Percentiles rank a stretch among this genome's conserved stretches.
phyloP scores from a whole-genome alignment of 1,140 invertebrate genomes.

The Holcopasites calliopsidis region DNA sequence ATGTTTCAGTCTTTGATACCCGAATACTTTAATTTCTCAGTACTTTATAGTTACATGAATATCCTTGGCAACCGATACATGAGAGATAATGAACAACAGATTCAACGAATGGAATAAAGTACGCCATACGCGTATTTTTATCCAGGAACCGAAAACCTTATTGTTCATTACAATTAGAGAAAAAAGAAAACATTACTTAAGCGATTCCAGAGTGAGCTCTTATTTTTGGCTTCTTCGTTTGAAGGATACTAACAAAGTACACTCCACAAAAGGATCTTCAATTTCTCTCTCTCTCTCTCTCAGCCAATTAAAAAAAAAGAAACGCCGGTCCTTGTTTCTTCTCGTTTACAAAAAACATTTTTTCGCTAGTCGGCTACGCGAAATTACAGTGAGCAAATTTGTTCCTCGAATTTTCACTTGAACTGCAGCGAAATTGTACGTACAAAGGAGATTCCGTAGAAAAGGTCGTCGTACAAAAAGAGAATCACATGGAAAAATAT shows the following conservation, averaged over 20 bases:
- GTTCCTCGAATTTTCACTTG: not conserved
- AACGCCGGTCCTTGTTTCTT: no score
- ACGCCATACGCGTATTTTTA: conserved; percentile 23
- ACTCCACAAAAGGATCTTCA: conserved; percentile 30
- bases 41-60: not conserved
- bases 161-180: conserved; percentile 41
- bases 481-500: conserved; percentile 27
- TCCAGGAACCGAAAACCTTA: conserved; percentile 42
- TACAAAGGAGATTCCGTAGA: not conserved
- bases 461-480: conserved; percentile 11
- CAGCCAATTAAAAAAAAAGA: no score
- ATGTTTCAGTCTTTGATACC: not conserved
- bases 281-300: no score
- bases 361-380: not conserved
- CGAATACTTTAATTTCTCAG: not conserved
- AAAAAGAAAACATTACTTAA: conserved; percentile 26
- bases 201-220: conserved; percentile 32
- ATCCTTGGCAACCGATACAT: not conserved
- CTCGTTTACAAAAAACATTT: no score
- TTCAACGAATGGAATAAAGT: conserved; percentile 29
- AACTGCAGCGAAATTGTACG: no score
- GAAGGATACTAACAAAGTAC: conserved; percentile 38
- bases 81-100: not conserved
- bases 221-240: conserved; percentile 52
- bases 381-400: conserved; percentile 32